Base-by-base conservation (phyloP, 2,113 vertebrate genomes). In the Osmerus eperlanus region DNA sequence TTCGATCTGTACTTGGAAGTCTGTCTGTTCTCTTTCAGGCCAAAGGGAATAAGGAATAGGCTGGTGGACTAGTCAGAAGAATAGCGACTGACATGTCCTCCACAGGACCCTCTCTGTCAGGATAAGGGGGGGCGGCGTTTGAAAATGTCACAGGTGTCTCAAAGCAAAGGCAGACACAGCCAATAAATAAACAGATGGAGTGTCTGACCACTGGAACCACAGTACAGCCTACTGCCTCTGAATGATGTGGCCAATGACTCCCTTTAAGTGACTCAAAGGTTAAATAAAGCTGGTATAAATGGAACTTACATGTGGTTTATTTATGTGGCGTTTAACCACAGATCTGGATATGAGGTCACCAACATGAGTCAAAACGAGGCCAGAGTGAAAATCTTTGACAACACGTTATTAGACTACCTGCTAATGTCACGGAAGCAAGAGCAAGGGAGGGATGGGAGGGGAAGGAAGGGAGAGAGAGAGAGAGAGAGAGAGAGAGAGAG, bases 31-130 rank as follows among this genome's bases (percentile, higher is more conserved):
- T 41, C 36, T 41, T 41, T 41, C 8, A 9, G 36, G 36, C 8
- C 36, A 41, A 41, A 41, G 36, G 36, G 36, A 8, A 5, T 6
- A 41, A 41, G 36, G 36, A 41, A 41, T 9, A 41, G 36, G 36
- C 36, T 41, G 4, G 7, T 41, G 36, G 3, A 41, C 36, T 8
- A 41, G 65, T 78, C 76, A 71, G 80, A 67, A 84, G 81, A 82
- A 63, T 78, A 65, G 82, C 74, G 56, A 70, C 71, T 68, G 12
- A 73, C 47, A 67, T 53, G 6, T 67, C 75, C 6, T n/a, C 36
- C 36, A 41, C 36, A 6, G 36, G 7, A 41, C 8, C 36, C 36
- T 41, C 6, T 41, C 36, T 54, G 77, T 74, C 83, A 78, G 74
- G 36, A 66, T 41, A 41, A 6, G 36, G 8, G 36, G 36, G 8